Evolutionary conservation across 2,797 vertebrate genomes (phyloP).

Genomic region (Falco berigora): DNA sequence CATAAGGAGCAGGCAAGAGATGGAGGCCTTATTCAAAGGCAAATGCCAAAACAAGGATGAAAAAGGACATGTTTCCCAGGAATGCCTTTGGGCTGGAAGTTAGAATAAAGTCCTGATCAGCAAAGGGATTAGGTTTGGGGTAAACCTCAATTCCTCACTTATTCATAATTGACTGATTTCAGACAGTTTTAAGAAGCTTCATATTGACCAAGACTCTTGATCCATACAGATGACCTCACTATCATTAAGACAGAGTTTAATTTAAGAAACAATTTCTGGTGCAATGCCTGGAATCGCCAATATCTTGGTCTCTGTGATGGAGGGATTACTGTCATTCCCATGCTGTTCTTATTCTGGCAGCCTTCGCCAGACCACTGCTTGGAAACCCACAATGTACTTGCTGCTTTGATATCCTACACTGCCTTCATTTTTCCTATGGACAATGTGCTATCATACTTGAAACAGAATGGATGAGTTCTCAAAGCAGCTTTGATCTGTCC

Average conservation of each 20-base stretch:
- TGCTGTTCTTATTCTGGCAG: slow-evolving; percentile 30
- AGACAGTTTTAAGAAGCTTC: background rate
- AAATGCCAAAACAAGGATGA: background rate
- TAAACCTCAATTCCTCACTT: background rate
- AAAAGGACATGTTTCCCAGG: background rate
- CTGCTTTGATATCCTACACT: slow-evolving; percentile 30
- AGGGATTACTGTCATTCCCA: background rate
- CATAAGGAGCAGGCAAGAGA: background rate
- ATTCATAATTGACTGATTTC: background rate
- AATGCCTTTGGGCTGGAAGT: background rate
- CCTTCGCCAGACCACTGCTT: background rate
- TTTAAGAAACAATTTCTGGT: background rate
- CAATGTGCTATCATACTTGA: slow-evolving; percentile 10
- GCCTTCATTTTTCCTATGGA: slow-evolving; percentile 1
- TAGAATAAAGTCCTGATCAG: background rate
- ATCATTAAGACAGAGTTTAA: background rate
- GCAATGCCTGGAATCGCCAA: background rate
- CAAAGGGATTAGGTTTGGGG: background rate
- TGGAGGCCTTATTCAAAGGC: background rate
- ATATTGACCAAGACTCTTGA: background rate
- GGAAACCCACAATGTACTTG: background rate
- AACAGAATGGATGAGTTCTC: slow-evolving; percentile 47
- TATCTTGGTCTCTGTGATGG: background rate
- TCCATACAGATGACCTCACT: background rate
- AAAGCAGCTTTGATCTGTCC: slow-evolving; percentile 67